phyloP scores from a whole-genome alignment of 1,140 invertebrate species.

The Choristoneura fumiferana region DNA sequence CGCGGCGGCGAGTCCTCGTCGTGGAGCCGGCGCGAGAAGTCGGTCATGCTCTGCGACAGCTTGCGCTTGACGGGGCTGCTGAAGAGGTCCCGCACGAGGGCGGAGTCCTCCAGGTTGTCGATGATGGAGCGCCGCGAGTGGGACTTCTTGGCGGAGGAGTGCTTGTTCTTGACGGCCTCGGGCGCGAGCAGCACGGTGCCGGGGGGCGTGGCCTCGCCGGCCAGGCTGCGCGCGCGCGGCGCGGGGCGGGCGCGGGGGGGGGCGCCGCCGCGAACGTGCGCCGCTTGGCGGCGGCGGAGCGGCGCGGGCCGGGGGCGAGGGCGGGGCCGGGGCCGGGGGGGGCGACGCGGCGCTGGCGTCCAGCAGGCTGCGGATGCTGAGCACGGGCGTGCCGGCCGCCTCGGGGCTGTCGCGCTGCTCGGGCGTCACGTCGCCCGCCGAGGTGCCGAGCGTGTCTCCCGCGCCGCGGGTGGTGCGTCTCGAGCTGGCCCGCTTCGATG shows the following conservation, averaged over 20 bases:
- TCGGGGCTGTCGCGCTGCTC: slow-evolving; percentile 47
- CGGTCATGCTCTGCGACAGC: slow-evolving; percentile 69
- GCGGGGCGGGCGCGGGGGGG: slow-evolving; percentile 43
- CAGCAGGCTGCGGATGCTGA: slow-evolving; percentile 55
- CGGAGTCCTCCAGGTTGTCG: slow-evolving; percentile 64
- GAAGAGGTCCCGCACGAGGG: slow-evolving; percentile 70
- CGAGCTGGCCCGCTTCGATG: too few species aligned
- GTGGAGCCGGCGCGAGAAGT: slow-evolving; percentile 33
- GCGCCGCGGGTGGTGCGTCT: not conserved
- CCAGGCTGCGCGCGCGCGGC: not conserved
- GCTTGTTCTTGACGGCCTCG: slow-evolving; percentile 71
- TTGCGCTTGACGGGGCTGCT: slow-evolving; percentile 74
- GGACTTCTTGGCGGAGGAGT: slow-evolving; percentile 73
- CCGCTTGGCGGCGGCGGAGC: slow-evolving; percentile 23
- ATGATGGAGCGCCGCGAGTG: slow-evolving; percentile 68
- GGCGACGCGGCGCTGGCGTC: slow-evolving; percentile 30
- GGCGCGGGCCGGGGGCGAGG: not conserved
- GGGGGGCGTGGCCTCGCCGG: slow-evolving; percentile 50
- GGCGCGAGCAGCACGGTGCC: slow-evolving; percentile 55
- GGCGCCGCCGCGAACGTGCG: slow-evolving; percentile 26
- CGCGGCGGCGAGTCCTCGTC: slow-evolving; percentile 26
- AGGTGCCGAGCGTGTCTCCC: not conserved
- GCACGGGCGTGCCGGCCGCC: slow-evolving; percentile 49
- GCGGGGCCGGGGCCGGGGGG: not conserved
- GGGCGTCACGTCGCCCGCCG: slow-evolving; percentile 38